Percentiles rank a stretch among this genome's conserved stretches.
phyloP scores from a whole-genome alignment of 2,113 vertebrate species.

The Gallinago paraguaiae region DNA sequence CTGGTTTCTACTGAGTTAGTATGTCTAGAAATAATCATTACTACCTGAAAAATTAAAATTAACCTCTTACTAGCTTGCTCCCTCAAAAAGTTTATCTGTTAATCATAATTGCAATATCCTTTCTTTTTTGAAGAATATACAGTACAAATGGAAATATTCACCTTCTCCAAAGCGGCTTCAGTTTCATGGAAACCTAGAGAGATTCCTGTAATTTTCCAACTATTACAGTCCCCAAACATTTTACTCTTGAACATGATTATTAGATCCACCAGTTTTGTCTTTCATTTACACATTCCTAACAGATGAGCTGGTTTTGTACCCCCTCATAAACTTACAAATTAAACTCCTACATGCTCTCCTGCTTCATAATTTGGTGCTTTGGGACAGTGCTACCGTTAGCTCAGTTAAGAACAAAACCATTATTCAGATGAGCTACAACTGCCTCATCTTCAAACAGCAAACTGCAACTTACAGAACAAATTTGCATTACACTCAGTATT shows the following conservation, averaged over 20 bases:
- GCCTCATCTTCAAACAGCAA: neutral
- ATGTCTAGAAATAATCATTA: neutral
- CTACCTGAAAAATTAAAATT: neutral
- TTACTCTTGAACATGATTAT: conserved; percentile 21
- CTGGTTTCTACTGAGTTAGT: neutral
- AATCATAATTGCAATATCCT: neutral
- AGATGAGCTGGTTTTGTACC: conserved; percentile 62
- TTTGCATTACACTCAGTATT: neutral
- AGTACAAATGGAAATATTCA: neutral
- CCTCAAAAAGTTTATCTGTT: neutral
- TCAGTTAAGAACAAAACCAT: conserved; percentile 45
- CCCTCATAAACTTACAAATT: conserved; percentile 70
- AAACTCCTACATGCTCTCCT: conserved; percentile 60
- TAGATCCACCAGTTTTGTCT: conserved; percentile 56
- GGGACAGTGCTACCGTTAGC: conserved; percentile 27
- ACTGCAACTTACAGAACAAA: conserved; percentile 28
- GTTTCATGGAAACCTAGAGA: neutral
- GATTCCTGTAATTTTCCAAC: conserved; percentile 25
- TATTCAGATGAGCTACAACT: conserved; percentile 16
- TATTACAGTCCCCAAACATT: conserved; percentile 37
- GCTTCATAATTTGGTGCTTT: conserved; percentile 64
- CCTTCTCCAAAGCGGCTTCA: neutral
- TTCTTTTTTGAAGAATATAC: neutral
- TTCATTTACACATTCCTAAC: conserved; percentile 47
- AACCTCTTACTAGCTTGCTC: neutral